Conservation (phyloP, 2,797 vertebrate genomes). For the Simalia tracyae region DNA sequence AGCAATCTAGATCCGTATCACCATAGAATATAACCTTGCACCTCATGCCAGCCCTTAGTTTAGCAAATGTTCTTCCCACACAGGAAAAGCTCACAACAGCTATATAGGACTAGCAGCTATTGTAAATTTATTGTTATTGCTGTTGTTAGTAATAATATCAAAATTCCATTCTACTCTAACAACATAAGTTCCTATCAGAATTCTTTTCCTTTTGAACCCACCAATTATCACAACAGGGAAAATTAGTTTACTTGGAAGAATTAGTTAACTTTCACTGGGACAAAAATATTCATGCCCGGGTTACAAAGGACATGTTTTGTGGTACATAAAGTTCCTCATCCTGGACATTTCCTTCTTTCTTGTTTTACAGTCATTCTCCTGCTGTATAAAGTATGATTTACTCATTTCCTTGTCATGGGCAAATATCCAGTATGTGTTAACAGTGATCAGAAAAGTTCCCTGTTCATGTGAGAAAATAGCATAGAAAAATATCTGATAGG, state of each 20-base stretch:
- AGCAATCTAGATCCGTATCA: neutral
- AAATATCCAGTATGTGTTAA: constrained; percentile 12
- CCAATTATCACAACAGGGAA: neutral
- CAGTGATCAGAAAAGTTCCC: constrained; percentile 35
- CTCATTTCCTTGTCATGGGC: constrained; percentile 8
- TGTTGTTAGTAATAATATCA: neutral
- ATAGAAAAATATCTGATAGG: constrained; percentile 27
- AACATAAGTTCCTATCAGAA: neutral
- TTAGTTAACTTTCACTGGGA: neutral
- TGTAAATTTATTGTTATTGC: neutral
- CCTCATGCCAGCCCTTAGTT: neutral
- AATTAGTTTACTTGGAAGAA: neutral
- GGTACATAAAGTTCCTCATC: neutral
- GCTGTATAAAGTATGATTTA: constrained; percentile 43
- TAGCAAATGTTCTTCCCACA: neutral
- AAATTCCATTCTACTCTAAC: neutral
- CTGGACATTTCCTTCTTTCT: constrained; percentile 19
- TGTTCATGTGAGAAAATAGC: neutral
- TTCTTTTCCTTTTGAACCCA: neutral
- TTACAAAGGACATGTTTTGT: constrained; percentile 4
- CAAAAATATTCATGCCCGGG: neutral
- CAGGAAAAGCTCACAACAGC: neutral
- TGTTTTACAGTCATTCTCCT: constrained; percentile 17
- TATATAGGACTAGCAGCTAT: neutral
- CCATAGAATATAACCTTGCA: neutral